Evolutionary conservation across 1,140 invertebrate genomes (phyloP).

Genomic region (Drosophila sp.): DNA sequence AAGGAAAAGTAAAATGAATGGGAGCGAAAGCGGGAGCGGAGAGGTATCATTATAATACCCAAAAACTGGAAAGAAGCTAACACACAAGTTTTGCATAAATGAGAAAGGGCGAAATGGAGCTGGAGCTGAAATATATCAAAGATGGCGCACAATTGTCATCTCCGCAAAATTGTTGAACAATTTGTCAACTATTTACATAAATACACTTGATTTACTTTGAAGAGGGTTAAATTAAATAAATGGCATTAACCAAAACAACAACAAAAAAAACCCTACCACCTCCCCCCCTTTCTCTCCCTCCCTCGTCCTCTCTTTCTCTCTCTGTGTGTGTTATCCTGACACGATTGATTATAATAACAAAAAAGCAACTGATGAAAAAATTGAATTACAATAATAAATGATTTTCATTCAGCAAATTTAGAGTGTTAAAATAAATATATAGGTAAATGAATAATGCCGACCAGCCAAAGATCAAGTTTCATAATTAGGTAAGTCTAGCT

Average conservation of each 20-base stretch:
- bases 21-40: background rate
- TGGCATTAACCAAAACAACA: constrained; percentile 22
- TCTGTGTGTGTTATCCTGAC: no score
- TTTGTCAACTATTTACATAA: constrained; percentile 14
- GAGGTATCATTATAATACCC: background rate
- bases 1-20: background rate
- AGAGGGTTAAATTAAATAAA: constrained; percentile 42
- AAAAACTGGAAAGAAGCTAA: background rate
- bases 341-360: no score
- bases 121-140: background rate
- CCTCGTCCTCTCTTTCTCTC: no score
- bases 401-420: no score
- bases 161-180: constrained; percentile 1
- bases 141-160: constrained; percentile 1
- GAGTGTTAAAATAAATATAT: no score
- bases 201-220: constrained; percentile 10
- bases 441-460: background rate
- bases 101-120: background rate
- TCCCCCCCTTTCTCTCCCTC: no score
- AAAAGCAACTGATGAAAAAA: no score
- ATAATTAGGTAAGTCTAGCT: background rate
- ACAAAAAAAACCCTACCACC: background rate
- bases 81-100: constrained; percentile 3
- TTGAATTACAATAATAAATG: no score
- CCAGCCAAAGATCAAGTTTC: background rate